Base-by-base conservation (phyloP, 2,113 vertebrate species). In the Cynopterus brachyotis region DNA sequence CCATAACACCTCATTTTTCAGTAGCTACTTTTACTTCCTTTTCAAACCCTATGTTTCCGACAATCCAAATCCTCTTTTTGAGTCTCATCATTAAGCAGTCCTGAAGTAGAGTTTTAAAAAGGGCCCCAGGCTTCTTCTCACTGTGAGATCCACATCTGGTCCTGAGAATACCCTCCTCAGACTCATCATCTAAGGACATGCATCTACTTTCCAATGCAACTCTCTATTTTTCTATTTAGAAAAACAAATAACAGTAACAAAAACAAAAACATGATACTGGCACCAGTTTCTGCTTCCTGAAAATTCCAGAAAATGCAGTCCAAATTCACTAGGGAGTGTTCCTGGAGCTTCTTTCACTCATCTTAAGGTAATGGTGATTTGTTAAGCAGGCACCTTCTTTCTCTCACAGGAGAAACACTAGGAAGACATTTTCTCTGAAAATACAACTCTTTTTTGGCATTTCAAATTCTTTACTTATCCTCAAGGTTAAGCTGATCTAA, bases 401-500 rank as follows among this genome's bases (percentile, higher is more conserved):
- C 24, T 75, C 24, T 47, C 42, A 45, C 6, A 69, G 30, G 66
- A 37, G 30, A 81, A 94, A 28, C 4, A 60, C 13, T 62, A 28
- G 15, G 64, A 57, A 93, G 60, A 86, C 1, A 85, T 75, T 66
- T 82, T 72, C 42, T 82, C 32, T 89, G 75, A 87, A 93, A 94
- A 59, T 70, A 59, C 45, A 69, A 62, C 57, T 93, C 3, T 35
- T 91, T n/a, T 20, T 72, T 79, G 50, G 32, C 26, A 79, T 92
- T 87, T 87, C 67, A 83, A 64, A 76, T 80, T 0, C 84, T 20
- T 42, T 55, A 60, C 45, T n/a, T 26, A 86, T 86, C 26, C 55
- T 94, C 19, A 75, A 76, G 40, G 70, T 73, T 60, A 90, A 90
- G 37, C 50, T 73, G 62, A 66, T 24, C 72, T 45, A 55, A 62